Base-by-base conservation (phyloP, 2,888 invertebrate species). In the Lycocerus yunnanus region DNA sequence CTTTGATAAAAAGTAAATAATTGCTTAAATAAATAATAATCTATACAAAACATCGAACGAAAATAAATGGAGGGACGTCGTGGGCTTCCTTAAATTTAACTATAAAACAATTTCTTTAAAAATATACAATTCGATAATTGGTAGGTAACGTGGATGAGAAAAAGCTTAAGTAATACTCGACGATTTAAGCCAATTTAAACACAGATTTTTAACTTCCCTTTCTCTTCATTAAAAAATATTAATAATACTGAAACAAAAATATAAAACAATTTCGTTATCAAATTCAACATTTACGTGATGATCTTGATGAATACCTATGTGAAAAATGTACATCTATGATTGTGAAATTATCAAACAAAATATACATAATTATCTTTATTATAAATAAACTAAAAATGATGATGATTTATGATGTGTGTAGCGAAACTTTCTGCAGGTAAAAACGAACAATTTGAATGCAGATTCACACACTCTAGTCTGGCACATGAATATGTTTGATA, bases 401-500 rank as follows among this genome's bases (percentile, higher is more conserved):
- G 80, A 84, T 80, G 83, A 83, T 80, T 78, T 78, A 77, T 78
- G 77, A 80, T 82, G 82, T 74, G 79, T 82, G 81, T 79, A 77
- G 80, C 79, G 81, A 80, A 79, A 78, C 73, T 72, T 77, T 70
- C 69, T 79, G 74, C 76, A 69, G 69, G 78, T 74, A 76, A 78
- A 80, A 81, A 80, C 69, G 67, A 77, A 79, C 78, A 72, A 76
- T 78, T 72, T 75, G 74, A 71, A 78, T 74, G 80, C 74, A 80
- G 78, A 83, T 83, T 81, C 82, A 82, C 84, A 84, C 85, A 84
- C 84, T 83, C 83, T 80, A 84, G 84, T 86, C 87, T 86, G 85
- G 86, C 86, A 86, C 86, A 85, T 85, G 85, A 86, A 86, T 86
- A 86, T 86, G 83, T 77, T 43, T 71, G 70, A 81, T 81, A 81